Base-by-base conservation (phyloP, 2,888 invertebrate species). In the Lasioglossum vierecki region DNA sequence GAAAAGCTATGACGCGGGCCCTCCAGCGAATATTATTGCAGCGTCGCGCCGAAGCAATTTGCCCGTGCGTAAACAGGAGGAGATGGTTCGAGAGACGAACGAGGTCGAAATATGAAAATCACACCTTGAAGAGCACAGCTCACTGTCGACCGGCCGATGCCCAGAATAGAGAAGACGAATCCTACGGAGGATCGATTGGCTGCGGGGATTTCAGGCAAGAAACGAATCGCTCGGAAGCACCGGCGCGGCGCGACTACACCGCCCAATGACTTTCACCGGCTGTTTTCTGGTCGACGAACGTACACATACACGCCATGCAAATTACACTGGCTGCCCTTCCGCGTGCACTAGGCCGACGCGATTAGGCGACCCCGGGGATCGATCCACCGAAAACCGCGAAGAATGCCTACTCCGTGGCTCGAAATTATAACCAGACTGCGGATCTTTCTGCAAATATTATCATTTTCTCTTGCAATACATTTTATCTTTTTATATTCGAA, bases 281-380 rank as follows among this genome's bases (percentile, higher is more conserved):
- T 83, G 87, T 88, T 90, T 88, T 86, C 88, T 81, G 79, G 63
- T 87, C 85, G 88, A n/a, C 77, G 22, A 74, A 49, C 70, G 78
- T 46, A 81, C 73, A 80, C 57, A 79, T 71, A 76, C 79, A 66
- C 86, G 83, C 75, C 46, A 35, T 26, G 66, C 82, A 76, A 88
- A 85, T 88, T 78, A 76, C 60, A 74, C 57, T 18, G 79, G 73
- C 60, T 74, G 80, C 80, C 83, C 83, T 88, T 88, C 72, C 76
- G 77, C 80, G 76, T 80, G 60, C 79, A 85, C 70, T 72, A 82
- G 60, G 63, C 89, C 79, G 87, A 30, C 82, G 83, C 74, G 72
- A 83, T 88, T 87, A 87, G 83, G 79, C n/a, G 60, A 76, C 82
- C 76, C 18, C 30, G 39, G 73, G 68, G 68, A 60, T 63, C 73